These are phyloP conservation scores for Athalia cordata DNA, from an alignment of 2,888 invertebrate genomes.

Conservation along the genomic window DNA sequence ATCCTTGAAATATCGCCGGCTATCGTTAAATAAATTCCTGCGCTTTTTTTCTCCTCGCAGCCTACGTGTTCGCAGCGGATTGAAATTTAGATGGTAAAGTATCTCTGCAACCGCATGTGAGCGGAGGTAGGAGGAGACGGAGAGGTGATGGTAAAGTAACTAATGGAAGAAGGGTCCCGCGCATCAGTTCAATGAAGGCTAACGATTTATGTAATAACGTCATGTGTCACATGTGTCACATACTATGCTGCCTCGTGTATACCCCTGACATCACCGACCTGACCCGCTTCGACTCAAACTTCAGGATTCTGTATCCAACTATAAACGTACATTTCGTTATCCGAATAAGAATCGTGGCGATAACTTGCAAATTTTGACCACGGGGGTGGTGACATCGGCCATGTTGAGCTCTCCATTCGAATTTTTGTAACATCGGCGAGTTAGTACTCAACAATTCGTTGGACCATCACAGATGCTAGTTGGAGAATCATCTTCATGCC, in stretches of 20 bases:
- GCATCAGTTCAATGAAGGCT: constrained; percentile 64
- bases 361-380: neutral
- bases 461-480: neutral
- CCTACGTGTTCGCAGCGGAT: constrained; percentile 4
- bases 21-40: neutral
- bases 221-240: constrained; percentile 36
- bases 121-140: constrained; percentile 40
- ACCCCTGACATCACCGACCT: constrained; percentile 34
- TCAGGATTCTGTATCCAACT: constrained; percentile 18
- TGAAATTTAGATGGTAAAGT: constrained; percentile 30
- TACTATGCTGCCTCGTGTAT: constrained; percentile 23
- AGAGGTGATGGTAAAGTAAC: constrained; percentile 44
- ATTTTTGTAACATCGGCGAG: neutral
- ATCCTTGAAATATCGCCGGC: neutral
- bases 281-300: constrained; percentile 36
- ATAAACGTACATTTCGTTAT: neutral
- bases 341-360: constrained; percentile 13
- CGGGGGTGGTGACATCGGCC: too few relatives aligned
- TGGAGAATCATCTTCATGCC: neutral
- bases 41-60: neutral
- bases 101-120: constrained; percentile 34
- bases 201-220: constrained; percentile 68
- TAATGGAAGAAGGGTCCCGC: constrained; percentile 62
- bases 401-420: neutral
- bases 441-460: neutral